phyloP scores from a whole-genome alignment of 1,140 invertebrate species.

The Neodiprion pinetum region DNA sequence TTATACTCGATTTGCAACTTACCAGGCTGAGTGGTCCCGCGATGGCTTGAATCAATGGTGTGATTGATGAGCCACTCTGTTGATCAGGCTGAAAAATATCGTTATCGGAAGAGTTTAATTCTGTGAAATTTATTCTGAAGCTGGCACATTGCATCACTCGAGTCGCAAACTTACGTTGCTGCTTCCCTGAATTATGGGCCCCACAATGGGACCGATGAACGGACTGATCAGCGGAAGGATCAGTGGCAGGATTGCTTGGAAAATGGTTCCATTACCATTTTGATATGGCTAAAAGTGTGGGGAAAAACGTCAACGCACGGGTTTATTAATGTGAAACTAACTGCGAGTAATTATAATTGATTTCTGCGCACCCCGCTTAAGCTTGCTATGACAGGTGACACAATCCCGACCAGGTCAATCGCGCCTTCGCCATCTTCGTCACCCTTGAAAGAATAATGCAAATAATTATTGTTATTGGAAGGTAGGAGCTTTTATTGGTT shows the following conservation, averaged over 20 bases:
- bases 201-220: constrained; percentile 46
- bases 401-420: constrained; percentile 48
- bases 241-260: constrained; percentile 34
- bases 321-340: too few species aligned
- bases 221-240: constrained; percentile 51
- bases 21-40: constrained; percentile 48
- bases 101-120: not conserved
- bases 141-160: not conserved
- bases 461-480: not conserved
- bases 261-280: not conserved
- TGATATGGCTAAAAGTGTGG: not conserved
- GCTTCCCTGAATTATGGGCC: constrained; percentile 44
- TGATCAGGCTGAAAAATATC: constrained; percentile 40
- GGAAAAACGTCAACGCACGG: too few species aligned
- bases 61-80: constrained; percentile 40
- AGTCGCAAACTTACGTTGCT: constrained; percentile 46
- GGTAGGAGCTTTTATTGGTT: too few species aligned
- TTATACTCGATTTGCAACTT: constrained; percentile 19
- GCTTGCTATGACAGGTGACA: constrained; percentile 39
- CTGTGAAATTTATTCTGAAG: not conserved
- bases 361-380: not conserved
- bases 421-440: constrained; percentile 38
- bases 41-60: constrained; percentile 32
- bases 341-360: too few species aligned
- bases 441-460: constrained; percentile 37